Evolutionary conservation across 1,140 invertebrate species (phyloP), one percentile per base, ranked within the genome.

Genomic region (Triops longicaudatus): DNA sequence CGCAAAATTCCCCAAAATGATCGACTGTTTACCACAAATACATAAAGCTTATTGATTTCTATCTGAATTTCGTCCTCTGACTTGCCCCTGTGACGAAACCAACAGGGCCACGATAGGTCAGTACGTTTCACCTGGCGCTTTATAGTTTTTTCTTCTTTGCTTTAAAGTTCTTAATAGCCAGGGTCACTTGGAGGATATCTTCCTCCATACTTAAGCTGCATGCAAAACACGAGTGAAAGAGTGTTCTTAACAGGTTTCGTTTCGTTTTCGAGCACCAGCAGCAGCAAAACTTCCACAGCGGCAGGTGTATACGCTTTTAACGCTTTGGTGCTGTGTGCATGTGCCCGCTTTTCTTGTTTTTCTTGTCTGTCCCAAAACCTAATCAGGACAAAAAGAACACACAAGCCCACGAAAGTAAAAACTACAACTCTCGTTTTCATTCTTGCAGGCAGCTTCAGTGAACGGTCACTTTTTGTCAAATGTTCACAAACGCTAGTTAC

Each of bases 291-390:
- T 37, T 37, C 22, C 50, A 22, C 50, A 63, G 50, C 17, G 50
- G n/a, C 50, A 63, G 50, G 50, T 63, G 50, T 63, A n/a, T 63
- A 63, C 50, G 22, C 50, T 63, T 63, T 63, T 63, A n/a, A 63
- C 31, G 31, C 31, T 37, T 37, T 37, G 31, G 31, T 37, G 7
- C 2, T 37, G 31, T 37, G 22, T 1, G 50, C 50, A 63, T 63
- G 50, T 63, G 50, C 50, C 50, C 17, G 14, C 17, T 63, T 17
- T 63, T 17, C 22, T 63, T 22, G 14, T 63, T 22, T 22, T 63
- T 63, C 22, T 63, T 63, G n/a, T n/a, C n/a, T n/a, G n/a, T n/a
- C n/a, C 31, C 2, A 37, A 37, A 37, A 63, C n/a, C 14, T 1
- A 63, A 12, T 63, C 14, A 63, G 17, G 22, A 14, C 50, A n/a